Conservation (phyloP, 2,113 vertebrate species). For the Calidris pugnax region DNA sequence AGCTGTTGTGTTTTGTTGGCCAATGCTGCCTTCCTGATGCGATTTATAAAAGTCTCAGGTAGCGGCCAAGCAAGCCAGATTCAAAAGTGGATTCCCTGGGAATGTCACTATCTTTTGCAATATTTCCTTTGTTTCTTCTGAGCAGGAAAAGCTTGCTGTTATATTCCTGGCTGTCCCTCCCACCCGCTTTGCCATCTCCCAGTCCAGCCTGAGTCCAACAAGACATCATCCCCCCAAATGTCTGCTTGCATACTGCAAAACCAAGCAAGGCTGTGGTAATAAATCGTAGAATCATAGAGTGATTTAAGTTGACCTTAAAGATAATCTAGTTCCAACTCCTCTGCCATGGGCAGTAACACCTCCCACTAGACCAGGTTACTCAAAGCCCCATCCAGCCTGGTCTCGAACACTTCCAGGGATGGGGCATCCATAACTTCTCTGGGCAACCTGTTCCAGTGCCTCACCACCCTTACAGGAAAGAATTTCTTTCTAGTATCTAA, state of each 20-base stretch:
- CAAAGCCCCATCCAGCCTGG: too few species aligned
- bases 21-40: slow-evolving; percentile 25
- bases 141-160: background rate
- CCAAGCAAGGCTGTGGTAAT: background rate
- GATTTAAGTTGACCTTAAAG: too few species aligned
- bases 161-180: background rate
- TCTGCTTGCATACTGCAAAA: background rate
- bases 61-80: background rate
- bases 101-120: background rate
- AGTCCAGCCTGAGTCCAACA: background rate
- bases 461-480: too few species aligned
- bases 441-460: too few species aligned
- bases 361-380: too few species aligned
- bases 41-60: slow-evolving; percentile 44
- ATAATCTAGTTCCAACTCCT: too few species aligned
- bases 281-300: background rate
- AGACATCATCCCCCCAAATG: background rate
- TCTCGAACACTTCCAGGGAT: too few species aligned
- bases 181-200: background rate
- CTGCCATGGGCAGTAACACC: too few species aligned
- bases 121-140: background rate
- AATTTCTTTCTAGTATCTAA: too few species aligned
- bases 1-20: slow-evolving; percentile 46
- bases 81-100: slow-evolving; percentile 13
- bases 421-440: too few species aligned